Percentiles rank a stretch among this genome's conserved stretches.
Conservation (phyloP, 2,797 vertebrate species). For the Hybognathus amarus region DNA sequence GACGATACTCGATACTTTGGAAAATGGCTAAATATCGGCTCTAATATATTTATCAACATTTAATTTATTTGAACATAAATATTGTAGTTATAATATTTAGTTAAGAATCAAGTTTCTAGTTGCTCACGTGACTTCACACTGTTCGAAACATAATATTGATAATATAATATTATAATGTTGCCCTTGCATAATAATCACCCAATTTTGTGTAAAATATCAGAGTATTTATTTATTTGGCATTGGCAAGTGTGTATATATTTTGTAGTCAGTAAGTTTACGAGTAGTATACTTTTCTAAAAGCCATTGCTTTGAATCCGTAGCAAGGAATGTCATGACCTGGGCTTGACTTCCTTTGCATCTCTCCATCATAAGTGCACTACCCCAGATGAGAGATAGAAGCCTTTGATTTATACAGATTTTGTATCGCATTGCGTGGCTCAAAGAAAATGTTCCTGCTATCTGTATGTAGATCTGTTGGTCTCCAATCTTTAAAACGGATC, state of each 20-base stretch:
- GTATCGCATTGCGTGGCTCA: constrained; percentile 23
- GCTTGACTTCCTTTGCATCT: constrained; percentile 28
- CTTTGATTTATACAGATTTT: constrained; percentile 50
- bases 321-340: constrained; percentile 20
- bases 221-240: neutral
- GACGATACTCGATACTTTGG: no score
- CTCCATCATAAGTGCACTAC: neutral
- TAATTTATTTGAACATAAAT: neutral
- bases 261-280: no score
- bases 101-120: neutral
- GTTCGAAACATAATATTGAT: neutral
- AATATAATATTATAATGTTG: neutral
- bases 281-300: neutral
- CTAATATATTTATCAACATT: no score
- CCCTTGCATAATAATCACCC: neutral
- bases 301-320: neutral
- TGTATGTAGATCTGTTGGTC: constrained; percentile 51
- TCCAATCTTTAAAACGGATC: constrained; percentile 33
- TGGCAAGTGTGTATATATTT: no score
- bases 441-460: constrained; percentile 27
- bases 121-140: neutral
- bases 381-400: constrained; percentile 26
- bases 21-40: no score
- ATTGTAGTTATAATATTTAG: neutral
- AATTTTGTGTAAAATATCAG: neutral